Evolutionary conservation across 2,797 vertebrate species (phyloP).

Genomic region (Vespertilio murinus): DNA sequence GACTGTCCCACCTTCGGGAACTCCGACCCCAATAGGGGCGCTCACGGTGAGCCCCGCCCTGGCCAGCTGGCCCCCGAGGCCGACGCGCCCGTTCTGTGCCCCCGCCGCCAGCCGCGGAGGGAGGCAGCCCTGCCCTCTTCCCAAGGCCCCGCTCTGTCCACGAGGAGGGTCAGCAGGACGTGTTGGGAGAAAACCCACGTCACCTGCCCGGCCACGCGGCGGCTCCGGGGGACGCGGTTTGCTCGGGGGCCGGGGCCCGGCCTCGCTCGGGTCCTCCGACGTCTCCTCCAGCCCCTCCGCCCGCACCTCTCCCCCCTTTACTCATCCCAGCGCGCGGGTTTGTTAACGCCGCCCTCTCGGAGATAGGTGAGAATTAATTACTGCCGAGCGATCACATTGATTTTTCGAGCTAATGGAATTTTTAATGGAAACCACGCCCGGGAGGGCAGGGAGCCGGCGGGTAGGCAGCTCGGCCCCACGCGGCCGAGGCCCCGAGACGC

Average conservation of each 20-base stretch:
- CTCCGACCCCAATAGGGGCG: background rate
- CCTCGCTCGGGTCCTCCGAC: background rate
- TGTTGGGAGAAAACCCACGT: background rate
- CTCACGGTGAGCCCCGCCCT: background rate
- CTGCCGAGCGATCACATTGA: slow-evolving; percentile 74
- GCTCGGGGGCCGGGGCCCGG: background rate
- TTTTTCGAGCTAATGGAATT: slow-evolving; percentile 78
- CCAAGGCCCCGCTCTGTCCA: background rate
- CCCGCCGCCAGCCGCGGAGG: too few species aligned
- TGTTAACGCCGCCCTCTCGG: slow-evolving; percentile 60
- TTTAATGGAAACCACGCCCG: slow-evolving; percentile 77
- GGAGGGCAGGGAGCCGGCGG: slow-evolving; percentile 44
- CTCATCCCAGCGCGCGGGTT: slow-evolving; percentile 60
- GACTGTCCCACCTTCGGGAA: too few species aligned
- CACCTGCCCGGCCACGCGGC: background rate
- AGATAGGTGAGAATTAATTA: slow-evolving; percentile 76
- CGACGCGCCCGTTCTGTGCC: background rate
- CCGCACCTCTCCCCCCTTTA: slow-evolving; percentile 6
- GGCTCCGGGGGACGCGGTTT: background rate
- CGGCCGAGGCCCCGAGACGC: background rate
- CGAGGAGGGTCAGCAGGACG: background rate
- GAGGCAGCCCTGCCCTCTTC: background rate
- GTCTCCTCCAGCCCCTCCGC: background rate
- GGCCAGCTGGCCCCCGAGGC: background rate
- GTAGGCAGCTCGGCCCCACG: slow-evolving; percentile 51